Conservation (phyloP, 1,140 invertebrate species). For the Ruditapes philippinarum region DNA sequence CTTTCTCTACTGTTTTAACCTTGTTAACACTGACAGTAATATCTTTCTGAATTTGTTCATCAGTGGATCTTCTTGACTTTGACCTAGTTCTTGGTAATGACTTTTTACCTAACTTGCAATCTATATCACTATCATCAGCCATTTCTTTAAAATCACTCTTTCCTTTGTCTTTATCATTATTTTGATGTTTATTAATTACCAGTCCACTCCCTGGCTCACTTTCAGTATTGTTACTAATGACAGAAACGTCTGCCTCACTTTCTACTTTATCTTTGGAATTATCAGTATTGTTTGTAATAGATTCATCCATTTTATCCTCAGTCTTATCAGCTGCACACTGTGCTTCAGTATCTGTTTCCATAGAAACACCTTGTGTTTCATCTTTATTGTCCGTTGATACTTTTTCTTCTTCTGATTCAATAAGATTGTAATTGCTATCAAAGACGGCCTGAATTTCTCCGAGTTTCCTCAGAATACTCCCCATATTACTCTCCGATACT, state of each 20-base stretch:
- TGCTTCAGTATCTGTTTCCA: background rate
- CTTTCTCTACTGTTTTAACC: no score
- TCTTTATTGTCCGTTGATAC: background rate
- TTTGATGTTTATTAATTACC: background rate
- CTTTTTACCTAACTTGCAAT: no score
- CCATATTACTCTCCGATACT: conserved; percentile 2
- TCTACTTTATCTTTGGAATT: background rate
- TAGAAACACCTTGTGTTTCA: background rate
- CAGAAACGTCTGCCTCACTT: background rate
- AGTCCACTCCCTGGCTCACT: background rate
- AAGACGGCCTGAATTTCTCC: background rate
- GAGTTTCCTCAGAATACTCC: background rate
- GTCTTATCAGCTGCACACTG: background rate
- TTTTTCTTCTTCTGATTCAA: background rate
- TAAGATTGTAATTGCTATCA: background rate
- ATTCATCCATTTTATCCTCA: background rate
- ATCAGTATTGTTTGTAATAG: background rate
- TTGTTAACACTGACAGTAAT: no score
- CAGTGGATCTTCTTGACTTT: no score
- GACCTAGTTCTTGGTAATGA: no score
- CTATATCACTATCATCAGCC: no score
- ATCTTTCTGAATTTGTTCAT: no score
- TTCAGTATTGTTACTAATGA: background rate
- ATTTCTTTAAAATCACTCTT: background rate
- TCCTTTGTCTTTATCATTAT: background rate